These are phyloP conservation scores for Homarus americanus DNA, from an alignment of 1,140 invertebrate species.

Conservation along the genomic window DNA sequence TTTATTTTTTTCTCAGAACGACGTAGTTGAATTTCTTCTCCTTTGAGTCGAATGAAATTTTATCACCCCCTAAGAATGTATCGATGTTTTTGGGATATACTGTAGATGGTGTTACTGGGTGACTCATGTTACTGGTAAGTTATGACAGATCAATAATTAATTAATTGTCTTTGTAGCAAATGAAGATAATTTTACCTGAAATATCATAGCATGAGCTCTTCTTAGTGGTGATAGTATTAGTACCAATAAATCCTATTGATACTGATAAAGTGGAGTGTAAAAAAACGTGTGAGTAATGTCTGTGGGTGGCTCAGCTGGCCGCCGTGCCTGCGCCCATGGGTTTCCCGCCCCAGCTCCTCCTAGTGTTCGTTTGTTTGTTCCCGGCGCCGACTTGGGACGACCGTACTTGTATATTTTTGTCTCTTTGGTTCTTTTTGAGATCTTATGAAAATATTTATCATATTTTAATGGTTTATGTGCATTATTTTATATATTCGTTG, in stretches of 20 bases:
- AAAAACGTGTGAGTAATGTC: not conserved
- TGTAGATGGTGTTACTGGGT: too few relatives aligned
- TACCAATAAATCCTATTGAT: not conserved
- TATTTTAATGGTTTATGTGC: not conserved
- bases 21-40: too few relatives aligned
- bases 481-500: not conserved
- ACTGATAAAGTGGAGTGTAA: not conserved
- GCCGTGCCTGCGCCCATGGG: not conserved
- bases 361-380: not conserved
- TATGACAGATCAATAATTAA: too few relatives aligned
- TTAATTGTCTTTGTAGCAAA: too few relatives aligned
- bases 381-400: not conserved
- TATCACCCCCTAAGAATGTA: too few relatives aligned
- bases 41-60: too few relatives aligned
- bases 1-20: too few relatives aligned
- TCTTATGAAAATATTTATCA: not conserved
- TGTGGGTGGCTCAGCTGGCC: not conserved
- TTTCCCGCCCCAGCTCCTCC: not conserved
- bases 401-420: not conserved
- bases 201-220: too few relatives aligned
- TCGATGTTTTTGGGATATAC: too few relatives aligned
- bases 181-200: too few relatives aligned
- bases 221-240: not conserved
- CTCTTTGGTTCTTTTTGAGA: not conserved
- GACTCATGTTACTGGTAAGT: too few relatives aligned